Base-by-base conservation (phyloP, 2,888 invertebrate species). In the Scotopteryx bipunctaria region DNA sequence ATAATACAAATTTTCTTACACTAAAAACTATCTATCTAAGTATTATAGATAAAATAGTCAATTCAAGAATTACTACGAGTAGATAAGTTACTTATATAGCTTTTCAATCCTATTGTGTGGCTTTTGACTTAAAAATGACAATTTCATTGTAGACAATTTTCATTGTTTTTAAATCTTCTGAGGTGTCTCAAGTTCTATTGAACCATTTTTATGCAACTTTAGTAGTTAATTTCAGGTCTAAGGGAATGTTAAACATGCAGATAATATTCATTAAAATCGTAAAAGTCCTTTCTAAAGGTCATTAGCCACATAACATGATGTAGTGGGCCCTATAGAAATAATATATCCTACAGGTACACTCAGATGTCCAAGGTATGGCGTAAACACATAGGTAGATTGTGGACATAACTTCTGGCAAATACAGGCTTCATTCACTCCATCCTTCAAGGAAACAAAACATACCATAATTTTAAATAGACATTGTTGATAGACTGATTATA, bases 351-450 rank as follows among this genome's bases (percentile, higher is more conserved):
- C 57, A 69, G 71, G 69, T 74, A 69, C 64, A 70, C 66, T 65
- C 57, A 68, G 68, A 69, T 53, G 36, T 69, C 55, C 41, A 64
- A 66, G 62, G 59, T 69, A 71, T 74, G 71, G 74, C 69, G 38
- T 41, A 33, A 38, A 41, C 44, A 44, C 16, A 51, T 43, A 32
- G 42, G 21, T 53, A 46, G 25, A 54, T 43, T 35, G 45, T 48
- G 43, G 47, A 32, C 41, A 63, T 64, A 81, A 86, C 86, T 87
- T 86, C 79, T 88, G 87, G 55, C 87, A 88, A 87, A 86, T 82
- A 86, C 87, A 87, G 88, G 86, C 86, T 71, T 56, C 45, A 48
- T 50, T 53, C 45, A 56, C 41, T 31, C 37, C 45, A 40, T 25
- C 38, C 19, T n/a, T 32, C 8, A 32, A 32, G 21, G n/a, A 11